These are phyloP conservation scores for Microcebus jonahi DNA, from an alignment of 2,113 vertebrate genomes.

Conservation along the genomic window DNA sequence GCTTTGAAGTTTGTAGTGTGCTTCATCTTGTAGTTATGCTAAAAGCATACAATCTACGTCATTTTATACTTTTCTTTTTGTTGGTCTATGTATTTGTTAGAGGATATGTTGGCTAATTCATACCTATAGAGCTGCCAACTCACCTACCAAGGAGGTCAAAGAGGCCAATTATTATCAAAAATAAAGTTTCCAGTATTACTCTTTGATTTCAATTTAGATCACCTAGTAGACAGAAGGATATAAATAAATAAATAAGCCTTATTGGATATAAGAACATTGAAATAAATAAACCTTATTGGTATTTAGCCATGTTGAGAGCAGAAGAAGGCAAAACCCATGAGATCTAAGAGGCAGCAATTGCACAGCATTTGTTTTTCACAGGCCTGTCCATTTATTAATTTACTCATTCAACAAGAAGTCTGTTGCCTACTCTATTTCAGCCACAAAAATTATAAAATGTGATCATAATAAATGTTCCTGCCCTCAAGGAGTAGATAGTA, in stretches of 20 bases:
- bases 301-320: not conserved
- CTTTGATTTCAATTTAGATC: not conserved
- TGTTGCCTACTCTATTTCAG: not conserved
- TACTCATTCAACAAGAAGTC: not conserved
- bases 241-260: no score
- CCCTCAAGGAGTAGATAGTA: not conserved
- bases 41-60: not conserved
- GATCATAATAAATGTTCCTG: not conserved
- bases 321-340: not conserved
- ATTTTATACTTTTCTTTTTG: not conserved
- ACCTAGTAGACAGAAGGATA: not conserved
- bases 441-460: not conserved
- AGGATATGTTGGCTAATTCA: not conserved
- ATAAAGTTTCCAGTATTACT: not conserved
- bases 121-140: not conserved
- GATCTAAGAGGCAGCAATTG: not conserved
- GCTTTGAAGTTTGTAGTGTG: not conserved
- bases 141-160: not conserved
- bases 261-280: not conserved
- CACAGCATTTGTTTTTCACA: not conserved
- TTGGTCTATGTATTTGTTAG: not conserved
- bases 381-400: not conserved
- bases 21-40: not conserved
- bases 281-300: not conserved
- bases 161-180: not conserved